Evolutionary conservation across 1,140 invertebrate species (phyloP).

Genomic region (Gyrodactylus salaris): DNA sequence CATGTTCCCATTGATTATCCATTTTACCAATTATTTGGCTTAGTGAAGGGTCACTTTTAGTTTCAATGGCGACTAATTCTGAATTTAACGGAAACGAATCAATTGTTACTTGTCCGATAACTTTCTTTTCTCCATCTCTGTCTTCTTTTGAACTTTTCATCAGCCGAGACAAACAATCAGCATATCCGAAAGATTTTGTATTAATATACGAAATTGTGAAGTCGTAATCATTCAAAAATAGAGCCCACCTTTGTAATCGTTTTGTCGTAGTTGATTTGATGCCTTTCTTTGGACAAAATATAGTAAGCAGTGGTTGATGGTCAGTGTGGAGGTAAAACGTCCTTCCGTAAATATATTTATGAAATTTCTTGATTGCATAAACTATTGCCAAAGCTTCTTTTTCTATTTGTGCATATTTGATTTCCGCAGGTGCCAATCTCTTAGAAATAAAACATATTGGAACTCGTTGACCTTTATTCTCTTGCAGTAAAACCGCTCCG

Average conservation of each 20-base stretch:
- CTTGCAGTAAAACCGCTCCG: not conserved
- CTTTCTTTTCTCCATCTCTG: no score
- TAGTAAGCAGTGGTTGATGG: not conserved
- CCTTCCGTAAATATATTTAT: not conserved
- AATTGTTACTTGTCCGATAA: no score
- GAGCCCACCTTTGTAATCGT: not conserved
- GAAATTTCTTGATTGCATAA: not conserved
- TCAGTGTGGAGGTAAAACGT: not conserved
- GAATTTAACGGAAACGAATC: no score
- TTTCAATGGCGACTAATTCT: no score
- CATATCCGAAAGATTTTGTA: not conserved
- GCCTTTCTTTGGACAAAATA: not conserved
- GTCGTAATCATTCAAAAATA: not conserved
- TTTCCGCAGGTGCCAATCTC: not conserved
- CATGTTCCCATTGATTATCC: no score
- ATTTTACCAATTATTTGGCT: no score
- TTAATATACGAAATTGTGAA: not conserved
- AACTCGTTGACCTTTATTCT: not conserved
- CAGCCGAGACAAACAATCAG: not conserved
- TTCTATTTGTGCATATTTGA: not conserved
- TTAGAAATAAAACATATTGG: not conserved
- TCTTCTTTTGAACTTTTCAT: not conserved
- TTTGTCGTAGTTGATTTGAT: not conserved
- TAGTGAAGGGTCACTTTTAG: no score
- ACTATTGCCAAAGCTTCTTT: not conserved